Conservation (phyloP, 2,888 invertebrate genomes). For the Tenthredo amoena region DNA sequence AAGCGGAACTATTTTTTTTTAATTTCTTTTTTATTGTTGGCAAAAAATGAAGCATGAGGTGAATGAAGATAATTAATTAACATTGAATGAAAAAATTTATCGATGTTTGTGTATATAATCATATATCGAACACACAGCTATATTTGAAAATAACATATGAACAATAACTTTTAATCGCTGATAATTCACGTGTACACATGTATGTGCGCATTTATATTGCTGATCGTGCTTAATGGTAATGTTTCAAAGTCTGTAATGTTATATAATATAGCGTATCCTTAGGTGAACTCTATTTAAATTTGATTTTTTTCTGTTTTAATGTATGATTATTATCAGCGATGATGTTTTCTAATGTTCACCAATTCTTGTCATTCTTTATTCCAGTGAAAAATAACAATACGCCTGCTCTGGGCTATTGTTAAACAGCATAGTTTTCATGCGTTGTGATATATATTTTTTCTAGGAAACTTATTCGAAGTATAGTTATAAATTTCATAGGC, state of each 20-base stretch:
- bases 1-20: not conserved
- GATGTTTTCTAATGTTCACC: not conserved
- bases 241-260: constrained; percentile 58
- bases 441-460: constrained; percentile 29
- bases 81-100: constrained; percentile 21
- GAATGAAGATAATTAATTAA: constrained; percentile 22
- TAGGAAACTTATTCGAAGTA: constrained; percentile 9
- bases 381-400: constrained; percentile 56
- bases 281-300: not conserved
- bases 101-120: constrained; percentile 33
- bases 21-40: not conserved
- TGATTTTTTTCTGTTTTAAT: not conserved
- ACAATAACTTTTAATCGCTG: constrained; percentile 15
- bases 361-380: constrained; percentile 6
- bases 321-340: not conserved
- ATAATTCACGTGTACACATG: constrained; percentile 20
- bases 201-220: constrained; percentile 18
- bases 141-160: constrained; percentile 1
- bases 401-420: not conserved
- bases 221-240: constrained; percentile 58
- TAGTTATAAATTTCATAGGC: constrained; percentile 32
- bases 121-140: constrained; percentile 2
- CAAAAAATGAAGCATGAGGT: not conserved
- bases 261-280: constrained; percentile 14
- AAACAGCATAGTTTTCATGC: constrained; percentile 24